Conservation (phyloP, 53 echinoderm and acorn worm genomes). For the Luidia sarsii region DNA sequence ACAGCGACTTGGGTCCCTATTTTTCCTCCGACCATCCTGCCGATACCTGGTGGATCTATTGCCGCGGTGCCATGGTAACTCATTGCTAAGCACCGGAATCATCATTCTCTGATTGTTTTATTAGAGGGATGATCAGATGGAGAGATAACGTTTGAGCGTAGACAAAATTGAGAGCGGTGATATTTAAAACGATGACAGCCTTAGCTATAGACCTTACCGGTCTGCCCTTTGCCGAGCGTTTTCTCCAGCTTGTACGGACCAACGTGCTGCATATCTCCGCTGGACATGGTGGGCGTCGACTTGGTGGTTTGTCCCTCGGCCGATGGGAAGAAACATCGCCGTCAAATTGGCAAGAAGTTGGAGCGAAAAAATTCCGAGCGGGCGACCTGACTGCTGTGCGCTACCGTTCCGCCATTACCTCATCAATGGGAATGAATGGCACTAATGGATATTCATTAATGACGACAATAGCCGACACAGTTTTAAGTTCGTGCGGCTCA, state of each 20-base stretch:
- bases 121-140: too few relatives aligned
- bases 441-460: constrained; percentile 34
- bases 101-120: too few relatives aligned
- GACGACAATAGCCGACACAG: constrained; percentile 26
- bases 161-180: too few relatives aligned
- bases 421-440: background rate
- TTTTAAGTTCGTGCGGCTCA: too few relatives aligned
- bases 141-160: too few relatives aligned
- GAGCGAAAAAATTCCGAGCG: constrained; percentile 5
- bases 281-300: constrained; percentile 70
- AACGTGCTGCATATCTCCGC: constrained; percentile 92
- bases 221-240: constrained; percentile 99
- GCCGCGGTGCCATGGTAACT: too few relatives aligned
- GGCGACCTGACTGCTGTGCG: background rate
- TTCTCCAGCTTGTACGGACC: constrained; percentile 99
- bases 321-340: constrained; percentile 17
- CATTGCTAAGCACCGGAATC: too few relatives aligned
- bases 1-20: too few relatives aligned
- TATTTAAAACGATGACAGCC: too few relatives aligned
- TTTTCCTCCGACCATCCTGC: too few relatives aligned
- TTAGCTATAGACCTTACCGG: too few relatives aligned
- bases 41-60: too few relatives aligned
- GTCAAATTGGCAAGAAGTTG: constrained; percentile 1
- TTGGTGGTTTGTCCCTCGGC: background rate
- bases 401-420: constrained; percentile 20